phyloP scores from a whole-genome alignment of 2,888 invertebrate species.

The Muscina levida region DNA sequence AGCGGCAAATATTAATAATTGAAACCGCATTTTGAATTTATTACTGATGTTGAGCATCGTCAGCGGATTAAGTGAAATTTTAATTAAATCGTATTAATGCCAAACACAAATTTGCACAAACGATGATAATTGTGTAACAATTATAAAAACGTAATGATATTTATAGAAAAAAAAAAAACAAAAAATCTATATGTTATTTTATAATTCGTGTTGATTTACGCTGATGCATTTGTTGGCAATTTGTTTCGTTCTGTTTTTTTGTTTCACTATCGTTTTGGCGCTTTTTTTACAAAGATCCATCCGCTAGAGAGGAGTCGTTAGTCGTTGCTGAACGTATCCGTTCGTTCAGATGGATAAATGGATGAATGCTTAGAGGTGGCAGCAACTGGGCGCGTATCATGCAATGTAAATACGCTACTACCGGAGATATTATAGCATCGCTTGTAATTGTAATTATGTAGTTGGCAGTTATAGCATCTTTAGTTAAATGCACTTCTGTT shows the following conservation, averaged over 20 bases:
- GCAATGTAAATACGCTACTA: too few relatives aligned
- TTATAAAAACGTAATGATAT: slow-evolving; percentile 1
- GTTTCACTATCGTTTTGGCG: slow-evolving; percentile 15
- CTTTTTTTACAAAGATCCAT: not conserved
- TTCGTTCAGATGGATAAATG: not conserved
- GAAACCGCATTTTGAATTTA: slow-evolving; percentile 64
- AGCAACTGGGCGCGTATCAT: not conserved
- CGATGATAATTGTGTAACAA: slow-evolving; percentile 14
- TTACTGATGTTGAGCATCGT: slow-evolving; percentile 13
- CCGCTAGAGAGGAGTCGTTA: not conserved
- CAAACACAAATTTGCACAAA: slow-evolving; percentile 31
- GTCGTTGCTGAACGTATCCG: not conserved
- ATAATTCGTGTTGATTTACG: slow-evolving; percentile 28
- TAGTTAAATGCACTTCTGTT: too few relatives aligned
- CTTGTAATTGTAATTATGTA: too few relatives aligned
- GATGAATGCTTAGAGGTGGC: not conserved
- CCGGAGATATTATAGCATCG: slow-evolving; percentile 10
- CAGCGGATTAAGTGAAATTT: not conserved
- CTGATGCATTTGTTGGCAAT: not conserved
- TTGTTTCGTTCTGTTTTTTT: not conserved
- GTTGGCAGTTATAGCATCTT: too few relatives aligned
- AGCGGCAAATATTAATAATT: slow-evolving; percentile 46
- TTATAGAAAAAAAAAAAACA: too few relatives aligned
- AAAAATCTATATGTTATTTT: slow-evolving; percentile 25
- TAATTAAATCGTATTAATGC: slow-evolving; percentile 19